Conservation (phyloP, 2,888 invertebrate species). For the Folsomia candida region DNA sequence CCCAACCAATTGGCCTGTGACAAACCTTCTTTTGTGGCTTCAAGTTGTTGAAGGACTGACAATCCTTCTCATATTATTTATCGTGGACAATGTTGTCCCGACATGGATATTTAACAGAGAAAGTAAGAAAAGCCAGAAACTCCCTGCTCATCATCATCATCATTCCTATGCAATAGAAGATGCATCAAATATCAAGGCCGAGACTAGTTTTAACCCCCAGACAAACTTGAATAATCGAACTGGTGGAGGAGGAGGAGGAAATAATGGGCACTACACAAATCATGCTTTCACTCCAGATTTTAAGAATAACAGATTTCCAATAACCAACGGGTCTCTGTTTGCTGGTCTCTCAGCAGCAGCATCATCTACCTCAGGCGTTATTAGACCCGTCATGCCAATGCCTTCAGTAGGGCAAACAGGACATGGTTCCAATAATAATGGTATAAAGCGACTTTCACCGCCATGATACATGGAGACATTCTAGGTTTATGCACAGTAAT, state of each 20-base stretch:
- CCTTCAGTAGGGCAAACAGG: background rate
- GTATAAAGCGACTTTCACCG: no score
- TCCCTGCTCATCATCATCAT: no score
- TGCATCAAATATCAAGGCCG: constrained; percentile 29
- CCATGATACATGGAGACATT: constrained; percentile 36
- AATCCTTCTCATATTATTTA: constrained; percentile 36
- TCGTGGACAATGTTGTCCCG: constrained; percentile 40
- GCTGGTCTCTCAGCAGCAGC: constrained; percentile 35
- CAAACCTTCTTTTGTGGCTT: constrained; percentile 40
- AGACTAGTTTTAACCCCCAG: constrained; percentile 5
- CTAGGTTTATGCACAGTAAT: no score
- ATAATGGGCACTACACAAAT: constrained; percentile 13
- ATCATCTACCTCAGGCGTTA: background rate
- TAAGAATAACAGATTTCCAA: constrained; percentile 40
- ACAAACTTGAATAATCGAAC: constrained; percentile 6
- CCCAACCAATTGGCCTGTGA: constrained; percentile 39
- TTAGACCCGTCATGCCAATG: background rate
- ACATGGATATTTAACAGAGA: constrained; percentile 38
- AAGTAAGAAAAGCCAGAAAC: constrained; percentile 20
- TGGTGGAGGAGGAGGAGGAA: constrained; percentile 27
- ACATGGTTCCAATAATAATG: background rate
- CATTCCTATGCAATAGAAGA: constrained; percentile 5
- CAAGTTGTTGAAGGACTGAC: constrained; percentile 39
- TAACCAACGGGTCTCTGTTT: constrained; percentile 44
- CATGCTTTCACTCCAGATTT: constrained; percentile 20